phyloP scores from a whole-genome alignment of 2,888 invertebrate genomes.

The Homarus gammarus region DNA sequence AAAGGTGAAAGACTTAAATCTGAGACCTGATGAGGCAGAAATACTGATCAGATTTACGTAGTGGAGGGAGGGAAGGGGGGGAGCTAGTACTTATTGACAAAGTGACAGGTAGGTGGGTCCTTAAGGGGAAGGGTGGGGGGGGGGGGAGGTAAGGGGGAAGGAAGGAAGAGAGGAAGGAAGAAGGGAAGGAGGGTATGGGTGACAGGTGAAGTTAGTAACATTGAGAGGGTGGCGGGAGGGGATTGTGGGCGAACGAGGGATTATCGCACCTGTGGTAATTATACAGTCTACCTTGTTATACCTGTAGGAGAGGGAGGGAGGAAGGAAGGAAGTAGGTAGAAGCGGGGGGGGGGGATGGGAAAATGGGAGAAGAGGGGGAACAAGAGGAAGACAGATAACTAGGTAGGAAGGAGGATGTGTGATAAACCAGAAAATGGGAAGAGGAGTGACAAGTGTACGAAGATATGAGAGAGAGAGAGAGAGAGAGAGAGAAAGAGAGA shows the following conservation, averaged over 20 bases:
- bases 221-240: no score
- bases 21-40: no score
- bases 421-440: not conserved
- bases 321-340: not conserved
- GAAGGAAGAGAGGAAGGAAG: no score
- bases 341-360: not conserved
- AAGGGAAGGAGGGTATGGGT: not conserved
- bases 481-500: no score
- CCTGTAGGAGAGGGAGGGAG: not conserved
- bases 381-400: not conserved
- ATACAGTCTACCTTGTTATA: not conserved
- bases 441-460: not conserved
- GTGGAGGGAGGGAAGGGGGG: no score
- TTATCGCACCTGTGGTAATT: no score
- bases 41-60: no score
- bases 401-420: no score
- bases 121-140: no score
- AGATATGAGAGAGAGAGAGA: not conserved
- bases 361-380: not conserved
- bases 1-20: no score
- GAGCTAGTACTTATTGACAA: no score
- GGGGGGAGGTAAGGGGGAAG: not conserved
- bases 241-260: not conserved
- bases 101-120: not conserved
- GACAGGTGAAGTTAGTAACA: no score